These are phyloP conservation scores for Vimba vimba DNA, from an alignment of 2,113 vertebrate species.

Conservation along the genomic window DNA sequence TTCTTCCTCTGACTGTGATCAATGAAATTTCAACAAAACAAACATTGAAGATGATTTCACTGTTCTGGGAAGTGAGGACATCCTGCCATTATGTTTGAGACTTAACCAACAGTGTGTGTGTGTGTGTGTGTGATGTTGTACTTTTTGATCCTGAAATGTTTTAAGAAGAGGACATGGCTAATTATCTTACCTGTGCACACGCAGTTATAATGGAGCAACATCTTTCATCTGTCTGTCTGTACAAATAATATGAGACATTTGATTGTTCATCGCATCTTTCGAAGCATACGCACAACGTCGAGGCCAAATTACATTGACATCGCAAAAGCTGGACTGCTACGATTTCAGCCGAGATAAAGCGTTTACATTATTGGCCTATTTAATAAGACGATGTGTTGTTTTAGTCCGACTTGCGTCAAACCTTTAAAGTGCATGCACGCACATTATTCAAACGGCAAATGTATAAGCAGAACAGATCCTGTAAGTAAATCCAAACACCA, in stretches of 20 bases:
- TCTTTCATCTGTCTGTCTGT: not conserved
- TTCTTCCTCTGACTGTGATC: slow-evolving; percentile 36
- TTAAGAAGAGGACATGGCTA: not conserved
- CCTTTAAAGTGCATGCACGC: not conserved
- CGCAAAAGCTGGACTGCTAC: not conserved
- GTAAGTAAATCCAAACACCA: not conserved
- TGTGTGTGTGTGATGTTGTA: not conserved
- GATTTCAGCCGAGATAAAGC: not conserved
- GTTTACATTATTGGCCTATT: not conserved
- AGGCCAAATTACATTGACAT: not conserved
- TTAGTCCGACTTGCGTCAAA: not conserved
- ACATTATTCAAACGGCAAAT: not conserved
- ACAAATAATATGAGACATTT: not conserved
- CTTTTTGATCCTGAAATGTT: slow-evolving; percentile 6
- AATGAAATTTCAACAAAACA: slow-evolving; percentile 40
- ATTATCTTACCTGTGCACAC: not conserved
- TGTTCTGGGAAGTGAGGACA: slow-evolving; percentile 33
- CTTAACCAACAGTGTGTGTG: not conserved
- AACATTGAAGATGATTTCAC: slow-evolving; percentile 16
- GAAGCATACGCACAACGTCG: not conserved
- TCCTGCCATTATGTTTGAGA: slow-evolving; percentile 36
- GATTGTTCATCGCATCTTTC: not conserved
- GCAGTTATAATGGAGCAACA: too few species aligned
- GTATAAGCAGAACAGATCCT: not conserved
- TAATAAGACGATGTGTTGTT: not conserved